Evolutionary conservation across 2,888 invertebrate species (phyloP), one percentile per base, ranked within the genome.

Genomic region (Drosophila mercatorum): DNA sequence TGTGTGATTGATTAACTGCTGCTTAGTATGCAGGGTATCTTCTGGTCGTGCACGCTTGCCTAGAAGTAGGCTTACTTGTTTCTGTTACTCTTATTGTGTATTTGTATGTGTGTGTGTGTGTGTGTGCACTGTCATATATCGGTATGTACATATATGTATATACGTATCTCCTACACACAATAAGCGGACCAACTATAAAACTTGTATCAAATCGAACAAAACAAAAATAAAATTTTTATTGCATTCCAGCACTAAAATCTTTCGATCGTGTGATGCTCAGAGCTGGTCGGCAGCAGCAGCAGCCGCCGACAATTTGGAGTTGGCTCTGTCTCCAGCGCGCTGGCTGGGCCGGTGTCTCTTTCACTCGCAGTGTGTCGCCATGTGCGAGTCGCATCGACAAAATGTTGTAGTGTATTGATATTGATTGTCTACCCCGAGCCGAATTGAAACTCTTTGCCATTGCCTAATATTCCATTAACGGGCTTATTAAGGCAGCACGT

Each of bases 181-280:
- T 82, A 85, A 82, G 62, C 86, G 60, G 83, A 81, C 81, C 81
- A 83, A 89, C 84, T 89, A 86, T 86, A 89, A 89, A 88, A 88
- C 89, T 89, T 89, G 86, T 83, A 89, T 88, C 82, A 88, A 88
- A 88, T 83, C 86, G 86, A 76, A 89, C 85, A 89, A 89, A 89
- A 86, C 83, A 79, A 89, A 79, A 78, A 83, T 87, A 83, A 64
- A 81, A 79, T 80, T 88, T 88, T 88, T 77, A 88, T 88, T 88
- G 88, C 87, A 85, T 88, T 88, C 86, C 89, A 85, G 87, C 89
- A 88, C 89, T 89, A 88, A 88, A 87, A 81, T 75, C 76, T 80
- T 83, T 78, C 81, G 86, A 88, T 88, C 88, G 89, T 86, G 82
- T 81, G 75, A 80, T 83, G 78, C 79, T 68, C 72, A 51, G 67